These are phyloP conservation scores for Glaucidium brasilianum DNA, from an alignment of 2,113 vertebrate species.

Conservation along the genomic window DNA sequence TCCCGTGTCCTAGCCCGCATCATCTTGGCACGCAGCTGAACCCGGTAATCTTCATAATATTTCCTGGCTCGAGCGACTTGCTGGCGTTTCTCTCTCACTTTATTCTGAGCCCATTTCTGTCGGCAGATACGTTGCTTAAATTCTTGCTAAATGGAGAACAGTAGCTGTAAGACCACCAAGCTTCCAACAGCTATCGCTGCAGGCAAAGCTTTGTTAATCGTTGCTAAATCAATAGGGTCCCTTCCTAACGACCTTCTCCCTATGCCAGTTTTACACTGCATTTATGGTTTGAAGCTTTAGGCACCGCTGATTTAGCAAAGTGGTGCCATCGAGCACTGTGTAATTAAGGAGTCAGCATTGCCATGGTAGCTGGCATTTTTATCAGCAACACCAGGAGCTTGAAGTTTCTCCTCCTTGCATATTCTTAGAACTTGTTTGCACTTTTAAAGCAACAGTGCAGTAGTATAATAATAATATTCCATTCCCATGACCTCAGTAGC, in stretches of 20 bases:
- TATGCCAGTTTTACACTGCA: not conserved
- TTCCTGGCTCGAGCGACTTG: constrained; percentile 85
- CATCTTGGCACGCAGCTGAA: constrained; percentile 86
- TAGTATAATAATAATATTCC: not conserved
- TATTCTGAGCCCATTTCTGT: constrained; percentile 83
- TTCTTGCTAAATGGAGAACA: constrained; percentile 78
- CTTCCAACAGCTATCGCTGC: not conserved
- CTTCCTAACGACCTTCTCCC: not conserved
- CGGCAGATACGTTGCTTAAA: constrained; percentile 81
- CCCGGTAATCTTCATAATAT: constrained; percentile 87
- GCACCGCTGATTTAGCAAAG: not conserved
- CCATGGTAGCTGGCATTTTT: not conserved
- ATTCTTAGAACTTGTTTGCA: not conserved
- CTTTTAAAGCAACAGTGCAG: not conserved
- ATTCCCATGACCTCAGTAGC: not conserved
- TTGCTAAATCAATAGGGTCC: not conserved
- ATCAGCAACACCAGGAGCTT: not conserved
- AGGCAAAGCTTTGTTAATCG: not conserved
- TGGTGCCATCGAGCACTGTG: not conserved
- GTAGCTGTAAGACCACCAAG: not conserved
- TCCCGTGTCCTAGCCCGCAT: constrained; percentile 87
- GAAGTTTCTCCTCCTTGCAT: not conserved
- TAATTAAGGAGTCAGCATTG: not conserved
- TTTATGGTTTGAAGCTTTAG: not conserved
- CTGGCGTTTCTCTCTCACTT: constrained; percentile 83